Evolutionary conservation across 2,797 vertebrate genomes (phyloP).

Genomic region (Heterohyrax brucei): DNA sequence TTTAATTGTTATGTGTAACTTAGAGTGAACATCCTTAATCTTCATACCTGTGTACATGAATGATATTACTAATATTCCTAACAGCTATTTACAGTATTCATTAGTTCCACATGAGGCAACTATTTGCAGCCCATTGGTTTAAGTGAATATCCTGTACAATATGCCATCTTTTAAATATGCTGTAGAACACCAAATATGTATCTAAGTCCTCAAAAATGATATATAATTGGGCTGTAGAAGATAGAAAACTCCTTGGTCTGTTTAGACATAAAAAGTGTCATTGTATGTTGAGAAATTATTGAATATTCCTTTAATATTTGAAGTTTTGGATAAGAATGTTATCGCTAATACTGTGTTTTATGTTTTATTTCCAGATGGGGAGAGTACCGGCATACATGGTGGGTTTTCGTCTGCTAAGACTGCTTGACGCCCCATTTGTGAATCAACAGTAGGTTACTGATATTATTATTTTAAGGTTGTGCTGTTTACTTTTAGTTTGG

Average conservation of each 20-base stretch:
- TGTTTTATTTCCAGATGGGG: slow-evolving; percentile 91
- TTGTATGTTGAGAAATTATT: background rate
- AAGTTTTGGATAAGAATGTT: background rate
- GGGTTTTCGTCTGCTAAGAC: slow-evolving; percentile 98
- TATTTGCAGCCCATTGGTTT: background rate
- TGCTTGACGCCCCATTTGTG: slow-evolving; percentile 96
- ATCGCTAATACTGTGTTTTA: slow-evolving; percentile 58
- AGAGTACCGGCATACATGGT: slow-evolving; percentile 97
- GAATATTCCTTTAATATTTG: background rate
- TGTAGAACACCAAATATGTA: background rate
- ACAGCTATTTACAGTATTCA: background rate
- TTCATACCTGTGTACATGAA: no score
- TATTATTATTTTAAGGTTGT: background rate
- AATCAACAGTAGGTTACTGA: slow-evolving; percentile 97
- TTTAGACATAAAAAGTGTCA: background rate
- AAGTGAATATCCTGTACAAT: background rate
- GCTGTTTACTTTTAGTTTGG: background rate
- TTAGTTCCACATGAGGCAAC: background rate
- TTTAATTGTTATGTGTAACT: slow-evolving; percentile 1
- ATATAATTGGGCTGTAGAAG: slow-evolving; percentile 13
- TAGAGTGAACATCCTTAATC: no score
- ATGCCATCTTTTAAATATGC: background rate
- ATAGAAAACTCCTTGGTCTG: background rate
- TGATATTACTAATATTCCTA: no score
- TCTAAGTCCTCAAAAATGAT: background rate